Evolutionary conservation across 1,140 invertebrate species (phyloP).

Genomic region (Theocolax elegans): DNA sequence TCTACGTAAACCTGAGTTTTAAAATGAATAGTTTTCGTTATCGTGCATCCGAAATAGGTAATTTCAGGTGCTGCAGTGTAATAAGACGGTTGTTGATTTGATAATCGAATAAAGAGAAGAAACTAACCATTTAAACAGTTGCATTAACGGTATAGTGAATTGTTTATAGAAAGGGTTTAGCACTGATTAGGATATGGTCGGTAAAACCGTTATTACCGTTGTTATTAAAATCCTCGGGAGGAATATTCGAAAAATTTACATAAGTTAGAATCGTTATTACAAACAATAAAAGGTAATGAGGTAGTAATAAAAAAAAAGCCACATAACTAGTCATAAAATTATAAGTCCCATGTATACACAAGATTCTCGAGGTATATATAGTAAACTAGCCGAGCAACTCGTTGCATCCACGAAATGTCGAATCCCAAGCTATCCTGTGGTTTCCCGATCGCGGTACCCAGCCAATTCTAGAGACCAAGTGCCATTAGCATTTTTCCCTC

Average conservation of each 20-base stretch:
- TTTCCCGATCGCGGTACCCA: not conserved
- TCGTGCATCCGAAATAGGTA: too few relatives aligned
- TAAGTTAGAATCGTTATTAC: conserved; percentile 4
- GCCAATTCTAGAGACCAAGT: not conserved
- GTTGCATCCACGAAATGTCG: not conserved
- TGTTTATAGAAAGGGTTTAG: too few relatives aligned
- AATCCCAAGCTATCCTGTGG: not conserved
- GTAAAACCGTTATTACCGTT: too few relatives aligned
- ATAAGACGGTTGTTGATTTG: too few relatives aligned
- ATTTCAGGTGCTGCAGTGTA: too few relatives aligned
- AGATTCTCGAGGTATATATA: not conserved
- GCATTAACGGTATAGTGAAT: too few relatives aligned
- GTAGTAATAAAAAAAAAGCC: not conserved
- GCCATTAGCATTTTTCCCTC: not conserved
- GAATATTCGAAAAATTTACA: not conserved
- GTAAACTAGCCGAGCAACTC: not conserved
- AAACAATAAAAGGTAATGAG: not conserved
- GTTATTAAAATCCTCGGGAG: too few relatives aligned
- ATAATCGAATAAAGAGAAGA: too few relatives aligned
- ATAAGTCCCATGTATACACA: not conserved
- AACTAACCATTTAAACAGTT: too few relatives aligned
- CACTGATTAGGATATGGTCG: too few relatives aligned
- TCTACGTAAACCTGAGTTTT: too few relatives aligned
- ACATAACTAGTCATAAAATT: not conserved
- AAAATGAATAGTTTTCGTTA: too few relatives aligned